These are phyloP conservation scores for Sinotaia quadrata DNA, from an alignment of 2,888 invertebrate genomes.

Conservation along the genomic window DNA sequence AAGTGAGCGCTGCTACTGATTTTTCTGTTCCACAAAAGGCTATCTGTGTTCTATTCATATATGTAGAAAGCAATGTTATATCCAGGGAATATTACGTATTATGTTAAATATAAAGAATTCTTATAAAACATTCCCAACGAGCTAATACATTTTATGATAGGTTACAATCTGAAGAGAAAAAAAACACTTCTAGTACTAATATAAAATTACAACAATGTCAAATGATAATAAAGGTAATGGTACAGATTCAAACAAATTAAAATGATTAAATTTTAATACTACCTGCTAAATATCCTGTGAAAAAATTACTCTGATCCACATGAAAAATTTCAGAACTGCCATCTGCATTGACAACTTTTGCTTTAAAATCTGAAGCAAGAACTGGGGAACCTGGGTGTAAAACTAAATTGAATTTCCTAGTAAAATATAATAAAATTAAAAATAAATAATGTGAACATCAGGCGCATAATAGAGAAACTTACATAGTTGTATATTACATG, in stretches of 20 bases:
- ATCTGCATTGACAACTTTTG: constrained; percentile 42
- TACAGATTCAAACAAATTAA: not conserved
- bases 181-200: not conserved
- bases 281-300: constrained; percentile 45
- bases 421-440: not conserved
- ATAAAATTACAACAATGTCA: not conserved
- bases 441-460: not conserved
- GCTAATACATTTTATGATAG: too few species aligned
- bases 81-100: too few species aligned
- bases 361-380: constrained; percentile 49
- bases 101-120: not conserved
- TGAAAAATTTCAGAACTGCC: constrained; percentile 43
- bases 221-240: not conserved
- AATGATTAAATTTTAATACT: not conserved
- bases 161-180: too few species aligned
- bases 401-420: constrained; percentile 54
- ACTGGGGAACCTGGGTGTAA: constrained; percentile 50
- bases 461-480: not conserved
- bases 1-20: too few species aligned
- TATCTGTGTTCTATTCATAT: too few species aligned
- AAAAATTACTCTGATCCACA: constrained; percentile 42
- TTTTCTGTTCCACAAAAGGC: too few species aligned
- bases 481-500: not conserved
- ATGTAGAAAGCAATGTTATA: too few species aligned
- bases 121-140: not conserved